Evolutionary conservation across 2,797 vertebrate species (phyloP).

Genomic region (Petrocephalus schoutedeni): DNA sequence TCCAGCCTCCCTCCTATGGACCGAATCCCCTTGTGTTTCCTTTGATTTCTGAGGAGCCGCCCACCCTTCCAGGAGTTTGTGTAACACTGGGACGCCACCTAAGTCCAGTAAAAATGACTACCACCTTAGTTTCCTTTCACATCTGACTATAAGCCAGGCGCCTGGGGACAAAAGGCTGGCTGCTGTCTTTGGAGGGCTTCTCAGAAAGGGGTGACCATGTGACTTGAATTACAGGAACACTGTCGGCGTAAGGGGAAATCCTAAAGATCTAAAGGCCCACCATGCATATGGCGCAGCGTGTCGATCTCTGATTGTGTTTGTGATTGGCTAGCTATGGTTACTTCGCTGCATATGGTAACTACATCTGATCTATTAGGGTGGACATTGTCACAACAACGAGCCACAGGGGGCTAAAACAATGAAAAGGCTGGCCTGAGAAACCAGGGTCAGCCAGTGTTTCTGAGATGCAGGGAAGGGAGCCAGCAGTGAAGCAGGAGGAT

Average conservation of each 20-base stretch:
- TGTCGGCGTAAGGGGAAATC: neutral
- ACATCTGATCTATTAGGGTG: neutral
- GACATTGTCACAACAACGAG: neutral
- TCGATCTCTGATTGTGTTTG: neutral
- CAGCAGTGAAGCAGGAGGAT: neutral
- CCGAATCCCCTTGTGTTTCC: neutral
- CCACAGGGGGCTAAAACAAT: conserved; percentile 12
- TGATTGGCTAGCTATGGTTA: neutral
- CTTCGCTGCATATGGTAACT: conserved; percentile 8
- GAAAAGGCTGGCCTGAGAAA: conserved; percentile 5
- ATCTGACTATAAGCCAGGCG: neutral
- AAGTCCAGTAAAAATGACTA: conserved; percentile 10
- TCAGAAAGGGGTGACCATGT: neutral
- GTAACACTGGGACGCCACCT: neutral
- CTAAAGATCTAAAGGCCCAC: neutral
- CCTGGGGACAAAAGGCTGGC: neutral
- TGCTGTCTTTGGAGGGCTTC: neutral
- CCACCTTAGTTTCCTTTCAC: neutral
- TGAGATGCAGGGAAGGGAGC: neutral
- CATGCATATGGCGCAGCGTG: neutral
- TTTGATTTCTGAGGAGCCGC: neutral
- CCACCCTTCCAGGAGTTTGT: neutral
- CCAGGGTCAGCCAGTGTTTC: neutral
- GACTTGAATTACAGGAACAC: neutral
- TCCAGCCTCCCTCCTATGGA: neutral